Evolutionary conservation across 2,797 vertebrate genomes (phyloP), one percentile per base, ranked within the genome.

Genomic region (Coendou prehensilis): DNA sequence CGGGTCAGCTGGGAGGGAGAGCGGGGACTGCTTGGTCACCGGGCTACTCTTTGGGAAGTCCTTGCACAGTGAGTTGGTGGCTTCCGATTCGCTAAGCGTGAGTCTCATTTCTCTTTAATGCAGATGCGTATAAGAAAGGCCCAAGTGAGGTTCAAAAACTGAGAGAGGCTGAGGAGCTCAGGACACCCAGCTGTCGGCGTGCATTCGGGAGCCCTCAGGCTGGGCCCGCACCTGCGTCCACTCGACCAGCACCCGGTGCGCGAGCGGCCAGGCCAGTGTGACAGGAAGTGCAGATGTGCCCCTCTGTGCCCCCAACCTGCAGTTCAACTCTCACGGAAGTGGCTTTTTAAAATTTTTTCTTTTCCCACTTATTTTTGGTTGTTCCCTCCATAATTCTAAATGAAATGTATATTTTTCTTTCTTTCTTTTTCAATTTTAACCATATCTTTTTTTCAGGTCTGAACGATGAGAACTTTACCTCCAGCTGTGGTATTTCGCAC

Each of bases 401-500:
- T 71, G 67, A 89, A 83, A 78, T 37, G 10, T 88, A 50, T 80
- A 20, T 54, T 84, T 87, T 93, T 78, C 45, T 89, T 94, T 92
- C 59, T 89, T 64, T 85, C 33, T 56, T 90, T 75, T 79, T 91
- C 23, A n/a, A n/a, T 63, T 79, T 91, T 91, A 84, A 57, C 59
- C 33, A 30, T 57, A 61, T 57, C 45, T 79, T 61, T 89, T 79
- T 69, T 20, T 23, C 5, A 80, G 61, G 15, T 84, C 69, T 79
- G 76, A 84, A 89, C 75, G 23, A 45, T 57, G 47, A 87, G 61
- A 87, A 67, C 9, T 93, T 84, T 75, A 87, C 28, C 28, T 81
- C 59, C 54, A 52, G 57, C 63, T 59, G 81, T 81, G 67, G 59
- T 73, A 54, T 93, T 93, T 78, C 13, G 26, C 26, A 33, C 63